These are phyloP conservation scores for Eudemis profundana DNA, from an alignment of 2,888 invertebrate genomes.

Conservation along the genomic window DNA sequence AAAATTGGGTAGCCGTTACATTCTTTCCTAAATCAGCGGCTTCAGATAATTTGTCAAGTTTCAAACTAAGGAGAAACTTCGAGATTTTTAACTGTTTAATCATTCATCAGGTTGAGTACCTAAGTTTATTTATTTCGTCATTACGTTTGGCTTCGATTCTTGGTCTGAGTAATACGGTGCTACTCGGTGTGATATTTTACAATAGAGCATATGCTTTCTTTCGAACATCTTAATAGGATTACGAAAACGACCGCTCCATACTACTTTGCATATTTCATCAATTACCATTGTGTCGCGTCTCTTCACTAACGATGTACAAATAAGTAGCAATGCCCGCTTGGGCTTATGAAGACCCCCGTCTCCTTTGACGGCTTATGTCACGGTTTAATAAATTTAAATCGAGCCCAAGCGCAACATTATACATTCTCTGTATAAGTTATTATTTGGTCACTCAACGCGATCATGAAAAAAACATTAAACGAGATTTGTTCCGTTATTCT, in stretches of 20 bases:
- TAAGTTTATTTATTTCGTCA: no score
- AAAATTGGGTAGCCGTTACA: no score
- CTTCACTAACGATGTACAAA: slow-evolving; percentile 76
- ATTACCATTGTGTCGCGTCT: slow-evolving; percentile 67
- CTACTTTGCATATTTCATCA: slow-evolving; percentile 79
- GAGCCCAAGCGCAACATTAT: slow-evolving; percentile 39
- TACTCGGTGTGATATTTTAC: background rate
- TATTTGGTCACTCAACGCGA: slow-evolving; percentile 53
- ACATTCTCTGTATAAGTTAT: slow-evolving; percentile 49
- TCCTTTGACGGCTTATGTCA: slow-evolving; percentile 56
- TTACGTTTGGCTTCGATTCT: no score
- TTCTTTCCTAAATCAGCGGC: no score
- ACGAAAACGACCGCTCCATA: slow-evolving; percentile 46
- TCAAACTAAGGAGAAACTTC: no score
- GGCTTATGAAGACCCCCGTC: slow-evolving; percentile 63
- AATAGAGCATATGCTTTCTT: slow-evolving; percentile 46
- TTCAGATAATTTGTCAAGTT: no score
- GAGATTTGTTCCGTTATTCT: background rate
- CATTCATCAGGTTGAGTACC: no score
- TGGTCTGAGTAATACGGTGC: background rate
- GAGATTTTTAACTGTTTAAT: no score
- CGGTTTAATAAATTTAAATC: slow-evolving; percentile 58
- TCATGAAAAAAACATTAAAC: slow-evolving; percentile 44
- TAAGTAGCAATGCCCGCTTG: slow-evolving; percentile 57
- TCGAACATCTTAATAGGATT: slow-evolving; percentile 60